Conservation (phyloP, 35 echinoderm and acorn worm genomes). For the Ophioderma brevispina region DNA sequence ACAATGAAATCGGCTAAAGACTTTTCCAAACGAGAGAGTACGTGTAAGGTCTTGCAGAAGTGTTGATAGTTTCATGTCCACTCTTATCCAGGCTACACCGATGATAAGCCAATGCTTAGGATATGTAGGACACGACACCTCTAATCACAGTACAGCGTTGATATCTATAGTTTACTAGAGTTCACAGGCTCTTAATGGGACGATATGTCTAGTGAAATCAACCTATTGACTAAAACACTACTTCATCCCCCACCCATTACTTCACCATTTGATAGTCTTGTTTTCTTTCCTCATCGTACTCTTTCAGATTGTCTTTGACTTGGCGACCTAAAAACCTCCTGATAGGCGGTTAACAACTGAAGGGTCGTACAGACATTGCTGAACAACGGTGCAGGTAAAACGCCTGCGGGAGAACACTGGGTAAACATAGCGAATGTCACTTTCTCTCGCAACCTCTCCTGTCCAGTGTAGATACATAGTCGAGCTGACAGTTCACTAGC, state of each 20-base stretch:
- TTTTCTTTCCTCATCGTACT: background rate
- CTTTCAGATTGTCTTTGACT: slow-evolving; percentile 7
- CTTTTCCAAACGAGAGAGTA: too few relatives aligned
- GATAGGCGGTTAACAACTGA: slow-evolving; percentile 8
- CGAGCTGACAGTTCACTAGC: background rate
- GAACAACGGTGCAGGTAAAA: background rate
- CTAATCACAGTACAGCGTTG: too few relatives aligned
- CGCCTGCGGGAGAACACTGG: background rate
- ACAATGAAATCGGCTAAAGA: too few relatives aligned
- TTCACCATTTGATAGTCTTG: slow-evolving; percentile 4
- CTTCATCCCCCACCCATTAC: background rate
- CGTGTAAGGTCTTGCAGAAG: too few relatives aligned
- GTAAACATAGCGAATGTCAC: slow-evolving; percentile 2
- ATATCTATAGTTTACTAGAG: background rate
- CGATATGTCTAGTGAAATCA: background rate
- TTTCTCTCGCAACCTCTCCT: background rate
- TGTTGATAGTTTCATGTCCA: too few relatives aligned
- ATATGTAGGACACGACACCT: too few relatives aligned
- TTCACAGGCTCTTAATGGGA: background rate
- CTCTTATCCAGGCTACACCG: too few relatives aligned
- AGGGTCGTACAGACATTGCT: background rate
- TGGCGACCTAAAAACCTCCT: background rate
- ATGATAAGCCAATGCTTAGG: too few relatives aligned
- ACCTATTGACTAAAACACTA: background rate
- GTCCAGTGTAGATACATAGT: background rate